Base-by-base conservation (phyloP, 2,888 invertebrate genomes). In the Drosophila flavopinicola region DNA sequence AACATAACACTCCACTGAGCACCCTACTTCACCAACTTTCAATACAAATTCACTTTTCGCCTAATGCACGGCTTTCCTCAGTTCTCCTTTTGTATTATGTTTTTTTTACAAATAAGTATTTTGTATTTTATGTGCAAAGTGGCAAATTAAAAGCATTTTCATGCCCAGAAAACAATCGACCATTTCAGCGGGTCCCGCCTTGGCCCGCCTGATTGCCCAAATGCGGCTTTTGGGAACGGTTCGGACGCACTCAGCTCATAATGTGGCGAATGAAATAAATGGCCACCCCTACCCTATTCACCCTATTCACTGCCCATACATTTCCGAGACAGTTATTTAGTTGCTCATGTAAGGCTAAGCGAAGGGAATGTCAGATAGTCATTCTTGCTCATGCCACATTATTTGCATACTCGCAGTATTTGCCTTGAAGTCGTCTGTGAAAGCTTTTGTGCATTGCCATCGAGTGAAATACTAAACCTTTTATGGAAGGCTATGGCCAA, bases 91-190 rank as follows among this genome's bases (percentile, higher is more conserved):
- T 53, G n/a, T 29, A 17, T 39, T 39, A 33, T 27, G 23, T 13
- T 33, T 7, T 33, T 45, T 61, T 53, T 38, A 0, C 5, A 45
- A 64, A 33, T 51, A 56, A 45, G 48, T 39, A 49, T 45, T 37
- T 48, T 48, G 25, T 54, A 11, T 52, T 35, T 66, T 44, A 53
- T 77, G 58, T 61, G 48, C 38, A 47, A 74, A 74, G 68, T 75
- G 66, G 63, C 59, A 72, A 76, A 76, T 86, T 86, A 82, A 77
- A 86, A 84, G 87, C 87, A 84, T 86, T 86, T 86, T 66, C 75
- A 52, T 71, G 82, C 66, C 44, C 57, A 60, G 59, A 70, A 70
- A 74, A 79, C 75, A 74, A 84, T 68, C 66, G 72, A 59, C 67
- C 70, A 79, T 78, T 78, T 70, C 61, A 74, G 64, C 66, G 61